phyloP scores from a whole-genome alignment of 2,797 vertebrate genomes.

The Galago senegalensis region DNA sequence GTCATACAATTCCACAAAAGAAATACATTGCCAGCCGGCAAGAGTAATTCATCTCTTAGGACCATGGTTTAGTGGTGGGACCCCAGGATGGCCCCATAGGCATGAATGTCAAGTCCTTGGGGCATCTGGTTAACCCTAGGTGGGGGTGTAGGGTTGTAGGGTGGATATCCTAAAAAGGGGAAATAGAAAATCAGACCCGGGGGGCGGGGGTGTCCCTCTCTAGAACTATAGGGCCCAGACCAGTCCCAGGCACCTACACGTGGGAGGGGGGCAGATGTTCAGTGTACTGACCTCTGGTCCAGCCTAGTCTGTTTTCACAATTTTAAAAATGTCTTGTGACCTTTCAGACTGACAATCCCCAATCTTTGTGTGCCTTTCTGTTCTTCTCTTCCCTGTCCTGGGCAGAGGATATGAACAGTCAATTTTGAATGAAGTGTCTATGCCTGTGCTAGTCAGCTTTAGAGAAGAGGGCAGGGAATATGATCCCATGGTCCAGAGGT shows the following conservation, averaged over 20 bases:
- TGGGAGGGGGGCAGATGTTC: no score
- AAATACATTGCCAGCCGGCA: background rate
- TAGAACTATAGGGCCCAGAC: background rate
- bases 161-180: background rate
- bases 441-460: background rate
- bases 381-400: background rate
- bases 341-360: background rate
- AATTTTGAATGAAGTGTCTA: background rate
- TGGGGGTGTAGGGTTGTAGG: background rate
- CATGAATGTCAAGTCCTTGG: background rate
- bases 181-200: background rate
- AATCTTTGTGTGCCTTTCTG: background rate
- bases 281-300: background rate
- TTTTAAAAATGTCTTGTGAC: background rate
- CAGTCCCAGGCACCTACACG: background rate
- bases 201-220: background rate
- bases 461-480: background rate
- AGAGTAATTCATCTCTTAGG: background rate
- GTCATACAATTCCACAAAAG: background rate
- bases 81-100: background rate
- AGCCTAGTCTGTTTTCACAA: background rate
- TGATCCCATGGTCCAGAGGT: background rate
- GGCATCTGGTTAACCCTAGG: background rate
- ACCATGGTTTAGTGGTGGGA: rapidly evolving
- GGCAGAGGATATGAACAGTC: background rate